Evolutionary conservation across 2,797 vertebrate genomes (phyloP).

Genomic region (Psittacula echo): DNA sequence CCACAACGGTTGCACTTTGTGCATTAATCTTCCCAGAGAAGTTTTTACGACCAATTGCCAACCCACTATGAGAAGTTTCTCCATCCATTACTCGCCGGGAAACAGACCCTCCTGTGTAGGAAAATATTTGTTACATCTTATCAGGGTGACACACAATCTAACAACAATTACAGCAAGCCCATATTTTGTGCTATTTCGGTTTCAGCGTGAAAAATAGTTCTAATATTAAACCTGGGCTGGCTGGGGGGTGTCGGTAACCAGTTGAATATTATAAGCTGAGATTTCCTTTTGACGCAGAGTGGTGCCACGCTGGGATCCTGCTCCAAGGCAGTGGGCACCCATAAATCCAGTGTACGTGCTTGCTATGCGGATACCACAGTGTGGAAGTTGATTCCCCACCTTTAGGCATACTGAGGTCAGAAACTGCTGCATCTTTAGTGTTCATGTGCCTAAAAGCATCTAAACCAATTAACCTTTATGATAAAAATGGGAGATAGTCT

Average conservation of each 20-base stretch:
- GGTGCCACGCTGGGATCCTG: neutral
- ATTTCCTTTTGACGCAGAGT: neutral
- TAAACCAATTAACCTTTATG: neutral
- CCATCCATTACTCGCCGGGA: slow-evolving; percentile 81
- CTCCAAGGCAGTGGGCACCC: neutral
- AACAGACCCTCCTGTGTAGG: slow-evolving; percentile 75
- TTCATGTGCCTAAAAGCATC: neutral
- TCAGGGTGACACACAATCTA: slow-evolving; percentile 87
- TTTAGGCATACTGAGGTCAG: neutral
- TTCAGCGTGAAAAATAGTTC: slow-evolving; percentile 77
- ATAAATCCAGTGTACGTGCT: slow-evolving; percentile 33
- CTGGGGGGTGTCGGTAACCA: slow-evolving; percentile 59
- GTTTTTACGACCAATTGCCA: slow-evolving; percentile 83
- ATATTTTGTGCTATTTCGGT: slow-evolving; percentile 82
- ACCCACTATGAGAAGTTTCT: slow-evolving; percentile 79
- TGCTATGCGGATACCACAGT: neutral
- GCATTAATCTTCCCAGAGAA: slow-evolving; percentile 81
- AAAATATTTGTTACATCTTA: slow-evolving; percentile 88
- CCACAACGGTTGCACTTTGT: slow-evolving; percentile 68
- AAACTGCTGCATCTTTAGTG: neutral
- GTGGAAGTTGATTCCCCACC: neutral
- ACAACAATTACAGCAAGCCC: slow-evolving; percentile 85
- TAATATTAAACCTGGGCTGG: slow-evolving; percentile 73
- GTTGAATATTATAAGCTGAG: slow-evolving; percentile 66
- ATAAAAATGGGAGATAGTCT: neutral